Base-by-base conservation (phyloP, 2,888 invertebrate species). In the Polyommatus icarus region DNA sequence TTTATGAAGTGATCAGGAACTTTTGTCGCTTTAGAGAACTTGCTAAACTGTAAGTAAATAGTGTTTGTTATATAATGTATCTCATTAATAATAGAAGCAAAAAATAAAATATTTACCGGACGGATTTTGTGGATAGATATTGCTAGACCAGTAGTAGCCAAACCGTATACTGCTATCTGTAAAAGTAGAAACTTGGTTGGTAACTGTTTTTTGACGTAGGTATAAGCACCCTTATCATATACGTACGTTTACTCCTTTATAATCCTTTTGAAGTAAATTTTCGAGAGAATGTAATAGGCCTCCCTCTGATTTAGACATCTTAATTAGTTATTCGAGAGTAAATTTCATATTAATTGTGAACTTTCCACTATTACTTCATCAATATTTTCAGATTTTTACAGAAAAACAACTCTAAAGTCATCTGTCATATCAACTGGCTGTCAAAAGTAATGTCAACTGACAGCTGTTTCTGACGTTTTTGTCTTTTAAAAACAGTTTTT, bases 101-200 rank as follows among this genome's bases (percentile, higher is more conserved):
- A 29, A 20, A 59, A 50, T 71, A 46, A 15, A 32, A 12, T 57
- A 93, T 90, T 89, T 91, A 96, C 95, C 85, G 96, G 96, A 84
- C 95, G 94, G 80, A 95, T 94, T 89, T 91, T 95, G 84, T 95
- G 93, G 83, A 95, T 88, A 20, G 96, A 95, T 80, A 93, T 84
- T 76, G 95, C 91, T 78, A 96, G 87, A 18, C 95, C 95, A 77
- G 94, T 89, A 77, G 95, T 92, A 50, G 95, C 95, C 77, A 95
- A 86, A 78, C 95, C 94, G 84, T 96, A 96, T 71, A 95, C 94
- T 76, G 95, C 91, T 85, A 95, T 91, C 95, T 95, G 90, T 82
- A 75, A 75, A 94, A 94, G 82, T 81, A 84, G 71, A 78, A 81
- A 81, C 81, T 77, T 78, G 78, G 71, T 75, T 46, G 73, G 78